Conservation (phyloP, 2,113 vertebrate species). For the Cinclus mexicanus region DNA sequence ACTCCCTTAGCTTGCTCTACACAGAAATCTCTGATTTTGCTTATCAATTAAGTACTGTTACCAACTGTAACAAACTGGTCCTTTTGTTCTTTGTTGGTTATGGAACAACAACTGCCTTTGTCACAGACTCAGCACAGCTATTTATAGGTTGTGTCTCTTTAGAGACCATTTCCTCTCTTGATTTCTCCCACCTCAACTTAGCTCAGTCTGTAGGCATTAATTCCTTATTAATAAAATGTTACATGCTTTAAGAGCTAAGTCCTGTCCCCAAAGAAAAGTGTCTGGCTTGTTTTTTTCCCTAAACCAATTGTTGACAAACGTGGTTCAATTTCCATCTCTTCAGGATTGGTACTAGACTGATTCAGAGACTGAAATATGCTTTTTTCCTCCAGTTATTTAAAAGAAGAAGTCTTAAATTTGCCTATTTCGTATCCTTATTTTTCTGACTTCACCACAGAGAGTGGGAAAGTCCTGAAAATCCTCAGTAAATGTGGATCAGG, state of each 20-base stretch:
- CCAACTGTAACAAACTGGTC: conserved; percentile 34
- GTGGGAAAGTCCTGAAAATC: not conserved
- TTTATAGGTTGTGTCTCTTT: conserved; percentile 53
- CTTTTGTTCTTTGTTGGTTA: conserved; percentile 57
- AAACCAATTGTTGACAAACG: not conserved
- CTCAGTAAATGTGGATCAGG: not conserved
- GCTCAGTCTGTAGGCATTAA: not conserved
- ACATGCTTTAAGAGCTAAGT: not conserved
- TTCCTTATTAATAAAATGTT: not conserved
- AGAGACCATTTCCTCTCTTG: conserved; percentile 27
- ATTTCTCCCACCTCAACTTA: conserved; percentile 16
- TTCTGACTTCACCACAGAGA: not conserved
- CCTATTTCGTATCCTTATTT: not conserved
- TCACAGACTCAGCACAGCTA: conserved; percentile 28
- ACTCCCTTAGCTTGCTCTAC: not conserved
- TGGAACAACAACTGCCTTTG: conserved; percentile 57
- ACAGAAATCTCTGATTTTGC: conserved; percentile 20
- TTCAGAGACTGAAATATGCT: not conserved
- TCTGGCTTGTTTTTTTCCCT: not conserved
- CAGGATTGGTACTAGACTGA: not conserved
- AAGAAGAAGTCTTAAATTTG: not conserved
- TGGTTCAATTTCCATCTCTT: not conserved
- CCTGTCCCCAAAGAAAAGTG: not conserved
- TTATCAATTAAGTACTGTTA: conserved; percentile 55
- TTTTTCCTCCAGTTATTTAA: not conserved